Percentiles rank a stretch among this genome's conserved stretches.
These are phyloP conservation scores for Cirrhinus mrigala DNA, from an alignment of 2,797 vertebrate species.

Conservation along the genomic window DNA sequence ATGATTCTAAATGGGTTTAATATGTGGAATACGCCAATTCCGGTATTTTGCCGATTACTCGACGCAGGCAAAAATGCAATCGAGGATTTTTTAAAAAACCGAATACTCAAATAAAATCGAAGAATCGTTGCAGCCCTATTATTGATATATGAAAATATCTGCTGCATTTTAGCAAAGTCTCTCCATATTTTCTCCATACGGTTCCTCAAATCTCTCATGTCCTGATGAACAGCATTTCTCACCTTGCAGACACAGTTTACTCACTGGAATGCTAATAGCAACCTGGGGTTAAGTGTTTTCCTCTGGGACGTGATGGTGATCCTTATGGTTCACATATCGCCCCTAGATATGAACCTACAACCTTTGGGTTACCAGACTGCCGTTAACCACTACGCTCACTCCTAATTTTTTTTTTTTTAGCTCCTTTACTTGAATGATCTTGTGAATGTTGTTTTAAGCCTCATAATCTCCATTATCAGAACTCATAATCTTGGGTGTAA, in stretches of 20 bases:
- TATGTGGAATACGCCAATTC: too few relatives aligned
- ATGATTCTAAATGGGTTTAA: too few relatives aligned
- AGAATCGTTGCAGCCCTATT: too few relatives aligned
- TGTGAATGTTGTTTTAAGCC: background rate
- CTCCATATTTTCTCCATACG: background rate
- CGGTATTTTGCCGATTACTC: too few relatives aligned
- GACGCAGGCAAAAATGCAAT: too few relatives aligned
- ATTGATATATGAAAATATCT: background rate
- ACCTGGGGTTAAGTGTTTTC: background rate
- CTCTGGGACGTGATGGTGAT: background rate
- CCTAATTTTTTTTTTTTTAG: background rate
- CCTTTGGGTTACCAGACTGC: slow-evolving; percentile 2
- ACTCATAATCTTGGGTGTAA: background rate
- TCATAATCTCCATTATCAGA: background rate
- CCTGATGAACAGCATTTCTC: slow-evolving; percentile 3
- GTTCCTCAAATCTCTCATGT: background rate
- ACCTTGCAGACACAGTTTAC: background rate
- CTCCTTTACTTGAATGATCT: background rate
- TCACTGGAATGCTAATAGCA: slow-evolving; percentile 4
- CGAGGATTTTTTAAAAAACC: too few relatives aligned
- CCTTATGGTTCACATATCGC: background rate
- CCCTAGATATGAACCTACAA: slow-evolving; percentile 15
- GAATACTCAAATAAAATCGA: too few relatives aligned
- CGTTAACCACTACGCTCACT: background rate
- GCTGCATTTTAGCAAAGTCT: background rate